Conservation (phyloP, 2,888 invertebrate species). For the Ischnus inquisitorius region DNA sequence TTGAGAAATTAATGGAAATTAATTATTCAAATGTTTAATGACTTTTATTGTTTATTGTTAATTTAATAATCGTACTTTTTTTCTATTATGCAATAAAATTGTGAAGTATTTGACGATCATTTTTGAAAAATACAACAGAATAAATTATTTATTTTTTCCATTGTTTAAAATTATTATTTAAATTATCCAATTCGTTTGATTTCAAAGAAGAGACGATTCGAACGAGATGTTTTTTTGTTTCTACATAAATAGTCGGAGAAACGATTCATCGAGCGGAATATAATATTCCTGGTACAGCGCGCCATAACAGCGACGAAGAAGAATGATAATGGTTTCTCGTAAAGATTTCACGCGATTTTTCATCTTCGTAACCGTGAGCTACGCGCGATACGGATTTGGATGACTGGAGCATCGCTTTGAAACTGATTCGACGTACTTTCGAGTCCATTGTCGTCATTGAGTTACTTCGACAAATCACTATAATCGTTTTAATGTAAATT, state of each 20-base stretch:
- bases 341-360: not conserved
- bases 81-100: too few relatives aligned
- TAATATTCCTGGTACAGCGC: conserved; percentile 47
- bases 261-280: conserved; percentile 57
- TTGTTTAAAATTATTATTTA: not conserved
- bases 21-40: too few relatives aligned
- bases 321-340: conserved; percentile 30
- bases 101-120: too few relatives aligned
- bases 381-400: not conserved
- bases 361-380: not conserved
- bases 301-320: conserved; percentile 30
- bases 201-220: conserved; percentile 42
- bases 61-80: too few relatives aligned
- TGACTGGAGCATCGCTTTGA: not conserved
- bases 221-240: conserved; percentile 38
- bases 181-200: not conserved
- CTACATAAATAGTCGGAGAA: conserved; percentile 55
- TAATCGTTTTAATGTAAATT: conserved; percentile 36
- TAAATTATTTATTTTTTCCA: too few relatives aligned
- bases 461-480: conserved; percentile 22
- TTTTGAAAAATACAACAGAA: too few relatives aligned
- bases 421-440: conserved; percentile 3
- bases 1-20: too few relatives aligned
- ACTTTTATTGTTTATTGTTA: too few relatives aligned
- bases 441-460: conserved; percentile 8